Evolutionary conservation across 1,140 invertebrate species (phyloP), one percentile per base, ranked within the genome.

Genomic region (Diploscapter pachys): DNA sequence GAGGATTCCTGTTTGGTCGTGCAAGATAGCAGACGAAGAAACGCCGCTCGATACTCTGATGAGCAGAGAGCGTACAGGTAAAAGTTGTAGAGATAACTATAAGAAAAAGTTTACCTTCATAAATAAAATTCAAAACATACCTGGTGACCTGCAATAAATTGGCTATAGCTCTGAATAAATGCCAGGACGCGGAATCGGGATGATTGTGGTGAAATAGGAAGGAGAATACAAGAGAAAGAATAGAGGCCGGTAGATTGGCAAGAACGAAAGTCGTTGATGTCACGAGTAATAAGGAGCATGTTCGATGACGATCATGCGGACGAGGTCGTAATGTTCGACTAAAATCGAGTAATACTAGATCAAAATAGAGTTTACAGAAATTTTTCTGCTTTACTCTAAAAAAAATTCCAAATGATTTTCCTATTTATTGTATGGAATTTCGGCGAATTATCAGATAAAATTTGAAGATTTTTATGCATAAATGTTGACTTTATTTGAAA

Each of bases 111-210:
- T 4, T 3, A 9, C 56, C 72, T 79, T 63, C 54, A 13, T n/a
- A 49, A 56, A 3, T 6, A 8, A 3, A 52, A 49, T 3, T 49
- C 31, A 31, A 50, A 52, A 78, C 75, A 64, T 63, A 82, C 81
- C 79, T 77, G 53, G 82, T 82, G 6, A 84, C 80, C 75, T 83
- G 81, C 6, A 84, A 62, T 55, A 84, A 78, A 62, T 83, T 83
- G 9, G 82, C 82, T 51, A 82, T 66, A 4, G 82, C 82, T 54
- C 82, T 70, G 76, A 83, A 83, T 13, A 82, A 77, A 72, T 83
- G 82, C 71, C 84, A 77, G 9, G 72, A 77, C 0, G 79, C 4
- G 13, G 65, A 79, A 55, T 73, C 75, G 5, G 54, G 53, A 6
- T 51, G 4, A 49, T 31, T 62, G 3, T 50, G 31, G 8, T 3